phyloP scores from a whole-genome alignment of 2,888 invertebrate species.

The Lordiphosa andalusiaca region DNA sequence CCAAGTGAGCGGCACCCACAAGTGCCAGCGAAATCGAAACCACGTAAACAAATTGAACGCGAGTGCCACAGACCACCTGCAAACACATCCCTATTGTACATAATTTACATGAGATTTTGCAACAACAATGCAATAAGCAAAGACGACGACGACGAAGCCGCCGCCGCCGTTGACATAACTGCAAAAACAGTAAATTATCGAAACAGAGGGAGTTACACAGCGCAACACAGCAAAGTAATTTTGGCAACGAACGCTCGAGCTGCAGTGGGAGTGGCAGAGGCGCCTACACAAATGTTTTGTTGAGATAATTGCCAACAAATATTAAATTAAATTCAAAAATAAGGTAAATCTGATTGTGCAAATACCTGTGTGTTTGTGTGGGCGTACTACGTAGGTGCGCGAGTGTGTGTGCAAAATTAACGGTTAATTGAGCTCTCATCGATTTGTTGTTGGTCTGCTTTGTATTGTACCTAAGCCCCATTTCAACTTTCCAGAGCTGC shows the following conservation, averaged over 20 bases:
- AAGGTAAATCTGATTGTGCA: constrained; percentile 53
- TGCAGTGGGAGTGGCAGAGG: constrained; percentile 49
- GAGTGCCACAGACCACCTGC: constrained; percentile 45
- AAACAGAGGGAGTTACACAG: constrained; percentile 50
- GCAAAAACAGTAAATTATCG: constrained; percentile 58
- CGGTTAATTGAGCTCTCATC: constrained; percentile 45
- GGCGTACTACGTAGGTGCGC: constrained; percentile 44
- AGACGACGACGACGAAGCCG: constrained; percentile 51
- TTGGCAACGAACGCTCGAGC: constrained; percentile 53
- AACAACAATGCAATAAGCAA: constrained; percentile 41
- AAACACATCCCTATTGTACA: constrained; percentile 50
- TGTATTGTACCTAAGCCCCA: constrained; percentile 21
- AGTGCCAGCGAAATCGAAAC: constrained; percentile 49
- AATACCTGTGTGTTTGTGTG: constrained; percentile 22
- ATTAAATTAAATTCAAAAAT: constrained; percentile 45
- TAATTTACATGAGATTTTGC: constrained; percentile 62
- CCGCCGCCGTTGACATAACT: constrained; percentile 63
- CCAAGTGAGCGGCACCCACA: constrained; percentile 48
- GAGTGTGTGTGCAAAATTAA: constrained; percentile 16
- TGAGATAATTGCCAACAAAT: constrained; percentile 52
- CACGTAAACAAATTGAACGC: constrained; percentile 52
- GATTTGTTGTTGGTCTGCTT: constrained; percentile 36
- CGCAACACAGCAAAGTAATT: constrained; percentile 34
- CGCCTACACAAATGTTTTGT: constrained; percentile 48
- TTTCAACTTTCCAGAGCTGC: constrained; percentile 35